Evolutionary conservation across 2,888 invertebrate genomes (phyloP).

Genomic region (Meandrusa payeni): DNA sequence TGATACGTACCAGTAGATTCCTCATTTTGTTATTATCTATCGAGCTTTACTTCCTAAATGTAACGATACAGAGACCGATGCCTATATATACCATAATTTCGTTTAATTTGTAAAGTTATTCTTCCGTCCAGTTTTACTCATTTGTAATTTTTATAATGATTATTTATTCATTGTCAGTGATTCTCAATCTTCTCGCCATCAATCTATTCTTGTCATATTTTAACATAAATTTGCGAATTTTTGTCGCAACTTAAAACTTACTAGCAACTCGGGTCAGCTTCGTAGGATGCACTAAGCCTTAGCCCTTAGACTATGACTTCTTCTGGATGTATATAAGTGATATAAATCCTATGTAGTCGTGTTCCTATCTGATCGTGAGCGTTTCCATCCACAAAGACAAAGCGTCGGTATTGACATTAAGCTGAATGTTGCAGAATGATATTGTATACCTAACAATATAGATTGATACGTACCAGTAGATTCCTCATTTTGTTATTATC

Average conservation of each 20-base stretch:
- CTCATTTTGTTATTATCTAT: constrained; percentile 29
- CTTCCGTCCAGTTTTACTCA: constrained; percentile 27
- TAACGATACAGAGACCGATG: constrained; percentile 25
- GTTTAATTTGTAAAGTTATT: constrained; percentile 29
- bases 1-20: constrained; percentile 28
- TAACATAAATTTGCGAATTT: constrained; percentile 15
- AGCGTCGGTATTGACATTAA: too few relatives aligned
- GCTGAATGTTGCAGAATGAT: too few relatives aligned
- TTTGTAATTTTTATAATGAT: constrained; percentile 25
- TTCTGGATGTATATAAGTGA: too few relatives aligned
- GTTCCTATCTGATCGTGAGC: too few relatives aligned
- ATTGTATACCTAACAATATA: too few relatives aligned
- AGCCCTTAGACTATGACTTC: too few relatives aligned
- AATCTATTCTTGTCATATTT: constrained; percentile 3
- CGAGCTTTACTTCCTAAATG: constrained; percentile 28
- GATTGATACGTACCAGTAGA: too few relatives aligned
- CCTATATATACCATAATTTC: constrained; percentile 34
- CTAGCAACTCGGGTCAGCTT: too few relatives aligned
- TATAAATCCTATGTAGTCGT: too few relatives aligned
- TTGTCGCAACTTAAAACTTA: too few relatives aligned
- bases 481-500: constrained; percentile 29
- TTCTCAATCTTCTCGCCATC: constrained; percentile 21
- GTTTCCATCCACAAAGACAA: too few relatives aligned
- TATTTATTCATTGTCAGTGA: constrained; percentile 21
- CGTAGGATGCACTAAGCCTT: too few relatives aligned